phyloP scores from a whole-genome alignment of 2,113 vertebrate genomes.

The Austrofundulus limnaeus region DNA sequence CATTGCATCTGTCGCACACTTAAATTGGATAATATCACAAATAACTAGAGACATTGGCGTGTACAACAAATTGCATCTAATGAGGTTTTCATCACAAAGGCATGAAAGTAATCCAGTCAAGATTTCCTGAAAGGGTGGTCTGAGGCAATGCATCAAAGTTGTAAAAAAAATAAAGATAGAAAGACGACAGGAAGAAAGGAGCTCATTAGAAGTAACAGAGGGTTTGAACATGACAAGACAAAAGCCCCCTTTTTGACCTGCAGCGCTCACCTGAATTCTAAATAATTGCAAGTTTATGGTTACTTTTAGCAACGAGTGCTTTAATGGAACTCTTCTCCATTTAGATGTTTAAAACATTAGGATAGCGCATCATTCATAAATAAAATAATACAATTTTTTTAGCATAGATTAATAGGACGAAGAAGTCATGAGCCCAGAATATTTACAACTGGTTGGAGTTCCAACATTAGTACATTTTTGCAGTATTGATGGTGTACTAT shows the following conservation, averaged over 20 bases:
- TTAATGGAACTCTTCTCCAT: neutral
- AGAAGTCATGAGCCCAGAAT: no score
- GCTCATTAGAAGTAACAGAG: slow-evolving; percentile 4
- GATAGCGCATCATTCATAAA: neutral
- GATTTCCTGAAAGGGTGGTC: neutral
- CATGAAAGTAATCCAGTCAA: neutral
- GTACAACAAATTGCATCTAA: neutral
- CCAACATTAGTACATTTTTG: no score
- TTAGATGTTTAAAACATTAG: neutral
- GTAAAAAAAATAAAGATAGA: neutral
- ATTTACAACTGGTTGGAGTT: no score
- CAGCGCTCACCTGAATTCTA: neutral
- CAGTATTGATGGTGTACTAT: no score
- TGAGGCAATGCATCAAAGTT: neutral
- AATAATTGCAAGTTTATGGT: neutral
- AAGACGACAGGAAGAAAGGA: neutral
- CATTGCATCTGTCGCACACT: neutral
- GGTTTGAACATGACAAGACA: slow-evolving; percentile 4
- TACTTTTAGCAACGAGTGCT: neutral
- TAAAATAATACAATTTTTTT: neutral
- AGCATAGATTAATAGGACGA: neutral
- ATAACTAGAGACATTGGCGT: neutral
- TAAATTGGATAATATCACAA: neutral
- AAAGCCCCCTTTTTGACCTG: neutral
- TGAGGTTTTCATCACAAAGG: neutral